Conservation (phyloP, 2,888 invertebrate genomes). For the Acanthosepion lycidas region DNA sequence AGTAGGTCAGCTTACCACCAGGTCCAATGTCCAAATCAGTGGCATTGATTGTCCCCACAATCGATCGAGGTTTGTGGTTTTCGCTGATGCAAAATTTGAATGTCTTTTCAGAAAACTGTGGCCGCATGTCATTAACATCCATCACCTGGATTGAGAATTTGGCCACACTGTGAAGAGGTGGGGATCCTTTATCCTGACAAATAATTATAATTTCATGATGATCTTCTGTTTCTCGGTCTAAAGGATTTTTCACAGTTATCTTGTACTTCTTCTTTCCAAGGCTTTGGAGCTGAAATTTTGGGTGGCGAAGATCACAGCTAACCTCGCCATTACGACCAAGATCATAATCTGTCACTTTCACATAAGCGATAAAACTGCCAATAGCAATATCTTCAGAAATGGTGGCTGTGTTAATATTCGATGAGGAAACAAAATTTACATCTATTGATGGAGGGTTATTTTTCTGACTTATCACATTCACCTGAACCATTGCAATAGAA, state of each 20-base stretch:
- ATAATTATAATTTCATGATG: neutral
- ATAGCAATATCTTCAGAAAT: slow-evolving; percentile 1
- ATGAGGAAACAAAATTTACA: neutral
- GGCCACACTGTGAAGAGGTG: neutral
- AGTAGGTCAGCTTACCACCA: neutral
- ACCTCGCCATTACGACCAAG: neutral
- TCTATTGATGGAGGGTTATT: neutral
- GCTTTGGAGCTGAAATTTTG: neutral
- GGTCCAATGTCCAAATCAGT: neutral
- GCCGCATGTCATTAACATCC: neutral
- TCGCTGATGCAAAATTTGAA: neutral
- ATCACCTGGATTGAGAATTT: neutral
- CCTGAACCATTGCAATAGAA: slow-evolving; percentile 9
- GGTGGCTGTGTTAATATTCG: neutral
- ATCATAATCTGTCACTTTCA: neutral
- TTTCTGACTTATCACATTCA: neutral
- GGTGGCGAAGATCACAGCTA: neutral
- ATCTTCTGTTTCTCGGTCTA: neutral
- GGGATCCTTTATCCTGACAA: neutral
- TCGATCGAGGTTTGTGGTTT: neutral
- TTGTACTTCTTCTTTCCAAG: neutral
- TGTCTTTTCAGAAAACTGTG: neutral
- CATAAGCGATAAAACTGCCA: neutral
- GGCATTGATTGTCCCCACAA: neutral
- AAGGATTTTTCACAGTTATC: neutral